phyloP scores from a whole-genome alignment of 1,140 invertebrate species.

The Lucilia cuprina region DNA sequence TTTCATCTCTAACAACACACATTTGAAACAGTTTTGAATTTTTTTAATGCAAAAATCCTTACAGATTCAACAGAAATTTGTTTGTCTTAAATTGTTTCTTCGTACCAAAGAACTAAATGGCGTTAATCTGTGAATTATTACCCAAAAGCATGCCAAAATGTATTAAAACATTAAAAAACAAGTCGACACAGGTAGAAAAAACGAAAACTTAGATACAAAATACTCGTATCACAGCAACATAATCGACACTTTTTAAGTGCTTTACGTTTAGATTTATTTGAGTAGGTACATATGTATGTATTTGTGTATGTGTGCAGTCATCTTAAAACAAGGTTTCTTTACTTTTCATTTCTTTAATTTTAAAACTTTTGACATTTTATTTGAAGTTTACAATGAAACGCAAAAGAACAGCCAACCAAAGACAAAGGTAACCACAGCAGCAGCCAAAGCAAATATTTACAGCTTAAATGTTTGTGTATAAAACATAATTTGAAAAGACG shows the following conservation, averaged over 20 bases:
- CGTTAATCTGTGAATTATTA: slow-evolving; percentile 34
- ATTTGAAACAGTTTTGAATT: not conserved
- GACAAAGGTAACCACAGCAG: too few relatives aligned
- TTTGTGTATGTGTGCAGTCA: too few relatives aligned
- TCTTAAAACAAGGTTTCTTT: too few relatives aligned
- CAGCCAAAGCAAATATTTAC: not conserved
- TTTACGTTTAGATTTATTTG: not conserved
- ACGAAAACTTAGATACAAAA: not conserved
- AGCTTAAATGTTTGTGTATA: not conserved
- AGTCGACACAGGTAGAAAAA: not conserved
- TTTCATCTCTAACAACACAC: not conserved
- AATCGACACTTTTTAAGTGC: not conserved
- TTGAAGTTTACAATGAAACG: too few relatives aligned
- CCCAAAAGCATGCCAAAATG: slow-evolving; percentile 30
- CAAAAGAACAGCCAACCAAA: too few relatives aligned
- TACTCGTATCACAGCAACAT: not conserved
- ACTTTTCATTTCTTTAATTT: too few relatives aligned
- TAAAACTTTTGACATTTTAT: too few relatives aligned
- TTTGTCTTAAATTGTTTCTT: not conserved
- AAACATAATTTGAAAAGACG: not conserved
- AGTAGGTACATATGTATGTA: too few relatives aligned
- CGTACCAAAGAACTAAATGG: not conserved
- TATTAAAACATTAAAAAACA: slow-evolving; percentile 28
- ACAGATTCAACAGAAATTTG: not conserved
- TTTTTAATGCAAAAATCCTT: not conserved